Percentiles rank a stretch among this genome's conserved stretches.
Conservation (phyloP, 2,888 invertebrate genomes). For the Torymus aiolomorphi region DNA sequence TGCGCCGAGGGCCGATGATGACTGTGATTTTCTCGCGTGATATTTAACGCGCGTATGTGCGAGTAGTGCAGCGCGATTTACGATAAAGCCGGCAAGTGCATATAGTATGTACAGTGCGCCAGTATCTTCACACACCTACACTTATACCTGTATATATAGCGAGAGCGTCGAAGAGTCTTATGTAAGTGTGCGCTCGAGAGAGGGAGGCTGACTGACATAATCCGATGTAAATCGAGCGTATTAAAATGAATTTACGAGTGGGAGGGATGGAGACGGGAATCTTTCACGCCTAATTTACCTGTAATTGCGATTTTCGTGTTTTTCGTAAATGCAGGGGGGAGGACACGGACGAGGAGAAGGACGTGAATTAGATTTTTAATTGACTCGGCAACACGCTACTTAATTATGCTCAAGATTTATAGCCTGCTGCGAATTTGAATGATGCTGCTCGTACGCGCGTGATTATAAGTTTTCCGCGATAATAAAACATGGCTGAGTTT, state of each 20-base stretch:
- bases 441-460: too few relatives aligned
- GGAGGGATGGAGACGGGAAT: neutral
- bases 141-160: neutral
- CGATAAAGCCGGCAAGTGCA: constrained; percentile 19
- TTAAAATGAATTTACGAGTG: constrained; percentile 23
- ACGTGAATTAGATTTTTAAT: neutral
- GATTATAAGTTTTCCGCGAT: too few relatives aligned
- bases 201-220: constrained; percentile 3
- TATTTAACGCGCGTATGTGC: constrained; percentile 11
- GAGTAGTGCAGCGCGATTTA: neutral
- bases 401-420: neutral
- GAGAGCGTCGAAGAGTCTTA: neutral
- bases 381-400: neutral
- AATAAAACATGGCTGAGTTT: too few relatives aligned
- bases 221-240: constrained; percentile 13
- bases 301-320: neutral
- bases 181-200: too few relatives aligned
- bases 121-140: constrained; percentile 40
- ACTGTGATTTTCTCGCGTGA: constrained; percentile 46
- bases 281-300: neutral
- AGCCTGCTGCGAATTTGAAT: too few relatives aligned
- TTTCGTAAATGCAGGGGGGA: neutral
- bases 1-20: neutral
- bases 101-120: neutral
- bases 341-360: too few relatives aligned